Evolutionary conservation across 2,888 invertebrate genomes (phyloP).

Genomic region (Drosophila histrio): DNA sequence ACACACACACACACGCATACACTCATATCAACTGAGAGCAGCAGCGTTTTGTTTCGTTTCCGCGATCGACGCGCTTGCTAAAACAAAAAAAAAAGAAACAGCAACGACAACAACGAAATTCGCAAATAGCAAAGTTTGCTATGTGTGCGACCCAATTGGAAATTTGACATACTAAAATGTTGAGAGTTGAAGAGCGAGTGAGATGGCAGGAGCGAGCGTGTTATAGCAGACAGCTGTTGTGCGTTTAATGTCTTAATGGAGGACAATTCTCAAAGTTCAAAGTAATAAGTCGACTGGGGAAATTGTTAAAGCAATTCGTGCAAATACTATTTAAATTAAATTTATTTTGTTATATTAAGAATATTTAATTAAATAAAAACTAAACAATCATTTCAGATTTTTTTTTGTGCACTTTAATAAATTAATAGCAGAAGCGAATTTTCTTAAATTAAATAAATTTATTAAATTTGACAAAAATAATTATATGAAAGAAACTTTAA

Average conservation of each 20-base stretch:
- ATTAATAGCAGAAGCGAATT: too few species aligned
- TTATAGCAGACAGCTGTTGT: background rate
- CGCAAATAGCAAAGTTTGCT: conserved; percentile 53
- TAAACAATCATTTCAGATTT: too few species aligned
- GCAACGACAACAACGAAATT: conserved; percentile 49
- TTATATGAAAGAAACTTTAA: too few species aligned
- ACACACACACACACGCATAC: conserved; percentile 8
- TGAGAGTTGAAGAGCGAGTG: conserved; percentile 9
- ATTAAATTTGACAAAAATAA: too few species aligned
- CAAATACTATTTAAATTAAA: too few species aligned
- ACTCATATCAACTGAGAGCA: conserved; percentile 23
- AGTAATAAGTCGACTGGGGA: background rate
- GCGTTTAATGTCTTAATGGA: background rate
- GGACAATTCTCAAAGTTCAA: background rate
- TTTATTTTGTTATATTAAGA: too few species aligned
- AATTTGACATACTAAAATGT: conserved; percentile 63
- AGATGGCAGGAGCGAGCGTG: background rate
- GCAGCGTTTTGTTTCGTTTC: conserved; percentile 70
- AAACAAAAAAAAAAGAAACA: conserved; percentile 32
- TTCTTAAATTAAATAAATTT: too few species aligned
- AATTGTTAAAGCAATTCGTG: too few species aligned
- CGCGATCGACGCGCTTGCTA: conserved; percentile 67
- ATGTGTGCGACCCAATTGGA: conserved; percentile 77
- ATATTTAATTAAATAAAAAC: too few species aligned
- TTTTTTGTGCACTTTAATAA: too few species aligned